Conservation (phyloP, 2,113 vertebrate species). For the Neolamprologus tretocephalus region DNA sequence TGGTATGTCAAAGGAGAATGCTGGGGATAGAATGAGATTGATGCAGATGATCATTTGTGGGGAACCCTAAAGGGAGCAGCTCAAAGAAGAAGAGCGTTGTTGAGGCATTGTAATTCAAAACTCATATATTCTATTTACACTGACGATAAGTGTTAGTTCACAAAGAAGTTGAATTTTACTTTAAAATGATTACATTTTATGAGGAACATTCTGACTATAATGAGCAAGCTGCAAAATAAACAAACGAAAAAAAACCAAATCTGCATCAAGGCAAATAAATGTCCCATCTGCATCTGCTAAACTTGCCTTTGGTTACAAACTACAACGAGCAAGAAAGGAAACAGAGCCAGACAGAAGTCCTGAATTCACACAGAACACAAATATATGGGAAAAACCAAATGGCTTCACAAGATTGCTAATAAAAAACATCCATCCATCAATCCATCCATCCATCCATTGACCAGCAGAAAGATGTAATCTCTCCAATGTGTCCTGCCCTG, state of each 20-base stretch:
- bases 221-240: not conserved
- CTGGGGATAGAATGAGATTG: not conserved
- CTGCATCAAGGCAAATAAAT: not conserved
- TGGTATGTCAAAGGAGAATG: not conserved
- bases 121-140: not conserved
- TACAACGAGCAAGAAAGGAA: not conserved
- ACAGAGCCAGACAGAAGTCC: not conserved
- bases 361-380: not conserved
- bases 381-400: not conserved
- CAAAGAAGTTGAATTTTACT: not conserved
- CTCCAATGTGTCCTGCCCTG: not conserved
- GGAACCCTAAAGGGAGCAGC: not conserved
- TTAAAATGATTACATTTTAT: not conserved
- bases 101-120: not conserved
- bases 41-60: not conserved
- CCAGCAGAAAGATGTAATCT: not conserved
- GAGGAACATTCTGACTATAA: not conserved
- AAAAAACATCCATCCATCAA: not conserved
- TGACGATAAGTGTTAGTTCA: not conserved
- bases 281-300: not conserved
- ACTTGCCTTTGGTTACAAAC: not conserved
- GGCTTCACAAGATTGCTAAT: not conserved
- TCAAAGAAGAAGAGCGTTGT: not conserved
- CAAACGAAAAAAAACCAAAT: rapidly evolving
- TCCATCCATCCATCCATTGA: not conserved